These are phyloP conservation scores for Stenodema calcarata DNA, from an alignment of 2,888 invertebrate species.

Conservation along the genomic window DNA sequence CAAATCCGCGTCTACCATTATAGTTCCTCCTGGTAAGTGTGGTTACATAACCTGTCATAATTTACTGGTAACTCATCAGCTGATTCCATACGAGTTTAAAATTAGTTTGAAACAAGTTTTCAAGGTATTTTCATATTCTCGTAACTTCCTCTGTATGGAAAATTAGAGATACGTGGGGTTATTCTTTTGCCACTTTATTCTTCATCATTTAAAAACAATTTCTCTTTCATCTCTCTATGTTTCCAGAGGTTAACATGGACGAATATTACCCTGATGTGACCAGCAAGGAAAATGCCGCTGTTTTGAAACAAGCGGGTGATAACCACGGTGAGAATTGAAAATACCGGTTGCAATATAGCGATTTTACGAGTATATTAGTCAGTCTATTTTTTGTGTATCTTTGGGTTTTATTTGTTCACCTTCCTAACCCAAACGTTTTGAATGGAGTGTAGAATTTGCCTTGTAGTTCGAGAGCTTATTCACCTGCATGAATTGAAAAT, in stretches of 20 bases:
- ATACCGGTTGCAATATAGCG: background rate
- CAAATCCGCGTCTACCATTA: conserved; percentile 32
- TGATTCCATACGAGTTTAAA: too few relatives aligned
- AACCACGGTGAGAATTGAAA: conserved; percentile 49
- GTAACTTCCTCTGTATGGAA: too few relatives aligned
- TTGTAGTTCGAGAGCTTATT: too few relatives aligned
- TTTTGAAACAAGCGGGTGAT: conserved; percentile 56
- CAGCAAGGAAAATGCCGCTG: conserved; percentile 56
- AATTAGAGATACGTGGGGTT: too few relatives aligned
- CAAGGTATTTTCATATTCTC: too few relatives aligned
- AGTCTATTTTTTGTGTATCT: background rate
- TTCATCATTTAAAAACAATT: too few relatives aligned
- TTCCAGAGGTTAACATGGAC: conserved; percentile 61
- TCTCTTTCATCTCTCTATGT: too few relatives aligned
- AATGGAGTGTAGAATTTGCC: background rate
- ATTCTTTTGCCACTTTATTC: too few relatives aligned
- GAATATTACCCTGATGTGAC: conserved; percentile 61
- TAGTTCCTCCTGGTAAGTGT: conserved; percentile 51
- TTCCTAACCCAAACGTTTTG: background rate
- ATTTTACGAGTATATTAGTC: background rate
- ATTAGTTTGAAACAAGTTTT: too few relatives aligned
- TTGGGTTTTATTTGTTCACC: background rate
- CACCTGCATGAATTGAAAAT: too few relatives aligned
- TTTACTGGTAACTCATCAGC: too few relatives aligned
- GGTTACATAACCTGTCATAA: too few relatives aligned